Evolutionary conservation across 2,797 vertebrate species (phyloP).

Genomic region (Rachycentron canadum): DNA sequence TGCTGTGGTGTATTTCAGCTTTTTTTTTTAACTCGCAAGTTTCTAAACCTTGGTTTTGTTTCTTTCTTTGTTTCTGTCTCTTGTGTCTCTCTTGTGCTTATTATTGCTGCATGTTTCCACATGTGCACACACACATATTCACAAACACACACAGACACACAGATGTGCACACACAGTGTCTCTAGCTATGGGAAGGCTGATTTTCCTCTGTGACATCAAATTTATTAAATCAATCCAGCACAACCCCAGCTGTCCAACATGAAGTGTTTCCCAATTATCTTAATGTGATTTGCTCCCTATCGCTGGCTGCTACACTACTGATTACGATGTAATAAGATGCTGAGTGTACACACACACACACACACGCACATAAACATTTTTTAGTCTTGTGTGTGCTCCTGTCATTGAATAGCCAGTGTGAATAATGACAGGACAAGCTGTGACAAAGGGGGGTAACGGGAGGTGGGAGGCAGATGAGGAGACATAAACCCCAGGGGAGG

Average conservation of each 20-base stretch:
- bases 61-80: slow-evolving; percentile 12
- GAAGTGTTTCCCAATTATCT: slow-evolving; percentile 82
- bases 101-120: slow-evolving; percentile 11
- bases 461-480: slow-evolving; percentile 8
- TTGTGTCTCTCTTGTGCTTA: slow-evolving; percentile 15
- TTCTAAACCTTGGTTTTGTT: slow-evolving; percentile 29
- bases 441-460: slow-evolving; percentile 47
- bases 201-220: slow-evolving; percentile 73
- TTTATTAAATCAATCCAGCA: slow-evolving; percentile 79
- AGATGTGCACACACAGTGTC: slow-evolving; percentile 4
- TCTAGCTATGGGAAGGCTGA: slow-evolving; percentile 37
- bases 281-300: slow-evolving; percentile 81
- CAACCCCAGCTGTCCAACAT: slow-evolving; percentile 80
- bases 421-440: slow-evolving; percentile 76
- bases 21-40: slow-evolving; percentile 13
- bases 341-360: slow-evolving; percentile 35
- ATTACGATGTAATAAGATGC: slow-evolving; percentile 75
- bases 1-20: neutral
- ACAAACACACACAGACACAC: slow-evolving; percentile 9
- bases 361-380: slow-evolving; percentile 18
- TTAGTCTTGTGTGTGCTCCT: slow-evolving; percentile 51
- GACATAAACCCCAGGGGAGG: slow-evolving; percentile 66
- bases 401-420: slow-evolving; percentile 66
- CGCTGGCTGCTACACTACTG: slow-evolving; percentile 72
- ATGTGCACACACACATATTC: slow-evolving; percentile 1